Evolutionary conservation across 2,888 invertebrate genomes (phyloP).

Genomic region (Cryptops parisi): DNA sequence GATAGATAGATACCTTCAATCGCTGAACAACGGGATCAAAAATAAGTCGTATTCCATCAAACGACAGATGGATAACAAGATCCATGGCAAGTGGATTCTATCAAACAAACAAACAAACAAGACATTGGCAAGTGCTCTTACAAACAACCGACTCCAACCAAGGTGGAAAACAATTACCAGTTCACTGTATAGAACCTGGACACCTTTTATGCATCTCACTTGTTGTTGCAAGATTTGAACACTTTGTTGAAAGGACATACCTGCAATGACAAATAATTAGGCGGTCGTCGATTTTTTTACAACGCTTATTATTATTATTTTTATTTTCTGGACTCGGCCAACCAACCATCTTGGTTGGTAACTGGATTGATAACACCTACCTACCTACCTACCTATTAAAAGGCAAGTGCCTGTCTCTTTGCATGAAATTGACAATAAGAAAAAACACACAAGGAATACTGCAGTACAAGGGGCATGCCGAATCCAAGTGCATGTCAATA

Average conservation of each 20-base stretch:
- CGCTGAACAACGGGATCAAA: slow-evolving; percentile 92
- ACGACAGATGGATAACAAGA: slow-evolving; percentile 86
- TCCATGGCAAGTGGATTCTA: slow-evolving; percentile 90
- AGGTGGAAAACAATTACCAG: slow-evolving; percentile 52
- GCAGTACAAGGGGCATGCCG: no score
- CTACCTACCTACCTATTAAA: no score
- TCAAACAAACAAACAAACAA: neutral
- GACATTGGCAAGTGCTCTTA: neutral
- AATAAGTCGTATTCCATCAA: slow-evolving; percentile 90
- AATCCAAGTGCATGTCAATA: no score
- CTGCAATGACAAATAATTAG: no score
- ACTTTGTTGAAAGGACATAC: slow-evolving; percentile 97
- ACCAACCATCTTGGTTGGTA: no score
- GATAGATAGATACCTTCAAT: slow-evolving; percentile 47
- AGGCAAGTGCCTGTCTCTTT: no score
- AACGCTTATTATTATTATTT: no score
- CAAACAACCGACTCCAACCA: neutral
- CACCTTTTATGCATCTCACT: slow-evolving; percentile 85
- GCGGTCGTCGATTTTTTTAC: no score
- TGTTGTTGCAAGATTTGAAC: slow-evolving; percentile 93
- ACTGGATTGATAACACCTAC: no score
- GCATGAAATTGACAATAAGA: no score
- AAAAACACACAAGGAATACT: no score
- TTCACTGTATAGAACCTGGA: slow-evolving; percentile 93
- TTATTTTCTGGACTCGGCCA: no score